A percentile compares a stretch with the other conserved stretches of the same genome.
phyloP scores from a whole-genome alignment of 2,797 vertebrate species.

The Pangasius macronema region DNA sequence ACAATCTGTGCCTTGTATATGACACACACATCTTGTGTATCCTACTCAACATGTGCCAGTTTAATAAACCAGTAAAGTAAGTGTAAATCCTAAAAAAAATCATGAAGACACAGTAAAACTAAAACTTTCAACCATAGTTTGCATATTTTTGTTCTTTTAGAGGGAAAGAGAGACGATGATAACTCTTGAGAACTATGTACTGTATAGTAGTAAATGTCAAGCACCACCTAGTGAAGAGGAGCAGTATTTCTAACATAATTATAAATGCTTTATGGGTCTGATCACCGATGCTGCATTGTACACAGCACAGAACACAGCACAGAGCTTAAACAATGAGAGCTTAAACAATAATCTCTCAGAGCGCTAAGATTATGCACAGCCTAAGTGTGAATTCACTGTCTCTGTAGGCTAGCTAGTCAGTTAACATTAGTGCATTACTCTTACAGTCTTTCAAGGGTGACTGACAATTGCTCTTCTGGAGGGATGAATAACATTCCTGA shows the following conservation, averaged over 20 bases:
- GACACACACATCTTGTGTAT: too few species aligned
- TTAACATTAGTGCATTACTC: neutral
- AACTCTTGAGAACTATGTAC: neutral
- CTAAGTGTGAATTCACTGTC: neutral
- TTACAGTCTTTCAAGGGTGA: neutral
- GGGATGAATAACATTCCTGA: neutral
- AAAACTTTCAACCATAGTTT: neutral
- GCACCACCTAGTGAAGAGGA: too few species aligned
- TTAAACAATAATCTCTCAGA: neutral
- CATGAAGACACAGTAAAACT: neutral
- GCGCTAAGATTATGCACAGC: neutral
- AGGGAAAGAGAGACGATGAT: neutral
- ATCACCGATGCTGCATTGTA: neutral
- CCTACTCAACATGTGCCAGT: too few species aligned
- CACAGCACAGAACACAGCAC: neutral
- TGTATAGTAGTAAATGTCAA: neutral
- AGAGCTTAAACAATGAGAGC: neutral
- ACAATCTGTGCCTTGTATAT: too few species aligned
- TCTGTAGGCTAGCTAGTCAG: neutral
- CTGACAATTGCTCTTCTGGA: neutral
- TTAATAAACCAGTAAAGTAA: neutral
- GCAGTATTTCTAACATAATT: too few species aligned
- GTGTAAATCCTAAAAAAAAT: neutral
- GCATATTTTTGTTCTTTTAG: neutral
- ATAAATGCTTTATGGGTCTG: too few species aligned